A percentile compares a stretch with the other conserved stretches of the same genome.
These are phyloP conservation scores for Pandemis corylana DNA, from an alignment of 2,888 invertebrate genomes.

Conservation along the genomic window DNA sequence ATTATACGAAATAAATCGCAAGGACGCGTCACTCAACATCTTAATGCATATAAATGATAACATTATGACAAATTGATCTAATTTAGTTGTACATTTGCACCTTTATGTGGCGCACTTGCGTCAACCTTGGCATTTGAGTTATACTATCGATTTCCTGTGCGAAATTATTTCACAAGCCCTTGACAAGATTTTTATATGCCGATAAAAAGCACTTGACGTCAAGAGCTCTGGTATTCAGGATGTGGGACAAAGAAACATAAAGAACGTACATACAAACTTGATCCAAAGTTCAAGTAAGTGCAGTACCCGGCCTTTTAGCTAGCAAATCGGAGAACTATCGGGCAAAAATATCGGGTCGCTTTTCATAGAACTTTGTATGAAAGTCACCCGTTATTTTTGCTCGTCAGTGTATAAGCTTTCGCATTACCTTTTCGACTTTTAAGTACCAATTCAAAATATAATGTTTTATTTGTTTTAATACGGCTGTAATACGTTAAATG, in stretches of 20 bases:
- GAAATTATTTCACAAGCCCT: conserved; percentile 20
- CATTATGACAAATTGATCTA: conserved; percentile 34
- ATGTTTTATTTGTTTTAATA: no score
- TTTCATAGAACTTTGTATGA: no score
- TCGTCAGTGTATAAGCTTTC: neutral
- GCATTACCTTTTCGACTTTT: neutral
- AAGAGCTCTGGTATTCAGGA: conserved; percentile 30
- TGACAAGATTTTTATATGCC: conserved; percentile 23
- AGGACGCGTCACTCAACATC: conserved; percentile 1
- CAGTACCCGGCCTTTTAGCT: neutral
- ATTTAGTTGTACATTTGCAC: conserved; percentile 27
- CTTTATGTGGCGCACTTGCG: conserved; percentile 48
- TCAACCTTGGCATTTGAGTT: conserved; percentile 52
- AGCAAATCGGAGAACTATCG: neutral
- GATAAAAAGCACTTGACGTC: conserved; percentile 37
- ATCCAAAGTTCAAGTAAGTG: conserved; percentile 37
- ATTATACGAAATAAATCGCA: neutral
- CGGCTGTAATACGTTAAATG: no score
- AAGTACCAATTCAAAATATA: neutral
- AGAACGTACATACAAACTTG: conserved; percentile 23
- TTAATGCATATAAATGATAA: conserved; percentile 12
- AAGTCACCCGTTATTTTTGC: no score
- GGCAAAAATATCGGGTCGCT: no score
- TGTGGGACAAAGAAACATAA: conserved; percentile 38
- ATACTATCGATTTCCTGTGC: conserved; percentile 38